Conservation (phyloP, 1,140 invertebrate genomes). For the Diprion similis region DNA sequence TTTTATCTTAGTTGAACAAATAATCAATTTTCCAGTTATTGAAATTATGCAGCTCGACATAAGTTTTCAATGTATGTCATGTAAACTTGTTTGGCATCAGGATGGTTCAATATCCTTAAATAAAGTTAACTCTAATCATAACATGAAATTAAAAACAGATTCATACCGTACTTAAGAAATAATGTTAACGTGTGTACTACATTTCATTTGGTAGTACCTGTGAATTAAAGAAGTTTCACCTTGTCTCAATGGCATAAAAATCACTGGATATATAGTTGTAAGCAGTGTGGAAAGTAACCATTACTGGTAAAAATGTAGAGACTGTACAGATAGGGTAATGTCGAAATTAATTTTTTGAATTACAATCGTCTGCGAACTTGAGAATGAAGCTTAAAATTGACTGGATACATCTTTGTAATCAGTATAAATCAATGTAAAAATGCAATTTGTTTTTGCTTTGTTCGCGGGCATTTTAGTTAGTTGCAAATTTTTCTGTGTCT, state of each 20-base stretch:
- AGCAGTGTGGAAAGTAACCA: background rate
- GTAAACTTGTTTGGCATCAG: background rate
- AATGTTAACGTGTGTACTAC: no score
- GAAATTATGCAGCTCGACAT: background rate
- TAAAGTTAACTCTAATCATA: background rate
- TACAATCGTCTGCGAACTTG: no score
- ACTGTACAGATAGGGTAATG: background rate
- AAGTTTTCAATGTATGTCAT: background rate
- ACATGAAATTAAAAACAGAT: no score
- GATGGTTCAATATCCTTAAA: background rate
- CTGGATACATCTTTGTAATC: no score
- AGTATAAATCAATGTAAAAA: no score
- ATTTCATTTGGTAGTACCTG: background rate
- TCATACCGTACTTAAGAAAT: no score
- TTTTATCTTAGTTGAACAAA: background rate
- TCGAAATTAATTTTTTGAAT: no score
- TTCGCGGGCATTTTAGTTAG: background rate
- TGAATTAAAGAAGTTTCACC: background rate
- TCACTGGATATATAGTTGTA: background rate
- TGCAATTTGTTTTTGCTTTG: background rate
- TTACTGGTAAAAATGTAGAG: background rate
- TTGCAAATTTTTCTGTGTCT: background rate
- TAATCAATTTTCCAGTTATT: background rate
- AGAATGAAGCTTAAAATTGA: no score
- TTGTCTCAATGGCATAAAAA: background rate